Conservation (phyloP, 2,797 vertebrate species). For the Cyprinodon diabolis region DNA sequence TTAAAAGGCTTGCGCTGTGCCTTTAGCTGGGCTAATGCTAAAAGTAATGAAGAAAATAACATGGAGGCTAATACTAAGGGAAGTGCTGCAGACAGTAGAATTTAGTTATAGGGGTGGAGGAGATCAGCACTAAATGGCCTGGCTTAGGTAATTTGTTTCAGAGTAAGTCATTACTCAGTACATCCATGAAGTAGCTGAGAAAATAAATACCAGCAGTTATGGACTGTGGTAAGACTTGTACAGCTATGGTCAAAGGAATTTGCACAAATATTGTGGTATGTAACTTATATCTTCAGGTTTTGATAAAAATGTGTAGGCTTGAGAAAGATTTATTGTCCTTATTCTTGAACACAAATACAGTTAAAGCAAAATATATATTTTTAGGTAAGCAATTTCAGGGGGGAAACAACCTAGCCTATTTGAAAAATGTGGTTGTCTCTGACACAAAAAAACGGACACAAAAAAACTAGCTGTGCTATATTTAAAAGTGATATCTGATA, state of each 20-base stretch:
- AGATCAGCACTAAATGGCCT: constrained; percentile 70
- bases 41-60: constrained; percentile 47
- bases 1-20: constrained; percentile 47
- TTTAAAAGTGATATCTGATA: neutral
- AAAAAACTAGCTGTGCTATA: neutral
- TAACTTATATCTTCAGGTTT: neutral
- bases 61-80: constrained; percentile 50
- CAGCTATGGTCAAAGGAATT: neutral
- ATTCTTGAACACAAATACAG: neutral
- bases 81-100: constrained; percentile 41
- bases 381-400: neutral
- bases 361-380: neutral
- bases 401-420: neutral
- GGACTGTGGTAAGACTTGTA: neutral
- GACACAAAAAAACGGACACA: no score
- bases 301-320: neutral
- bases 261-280: neutral
- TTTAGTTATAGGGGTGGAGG: constrained; percentile 61
- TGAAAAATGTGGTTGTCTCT: neutral
- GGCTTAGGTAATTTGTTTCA: constrained; percentile 75
- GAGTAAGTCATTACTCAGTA: constrained; percentile 64
- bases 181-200: constrained; percentile 7
- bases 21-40: constrained; percentile 61
- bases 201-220: constrained; percentile 14
- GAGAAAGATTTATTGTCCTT: neutral